Evolutionary conservation across 1,140 invertebrate species (phyloP).

Genomic region (Myzus persicae): DNA sequence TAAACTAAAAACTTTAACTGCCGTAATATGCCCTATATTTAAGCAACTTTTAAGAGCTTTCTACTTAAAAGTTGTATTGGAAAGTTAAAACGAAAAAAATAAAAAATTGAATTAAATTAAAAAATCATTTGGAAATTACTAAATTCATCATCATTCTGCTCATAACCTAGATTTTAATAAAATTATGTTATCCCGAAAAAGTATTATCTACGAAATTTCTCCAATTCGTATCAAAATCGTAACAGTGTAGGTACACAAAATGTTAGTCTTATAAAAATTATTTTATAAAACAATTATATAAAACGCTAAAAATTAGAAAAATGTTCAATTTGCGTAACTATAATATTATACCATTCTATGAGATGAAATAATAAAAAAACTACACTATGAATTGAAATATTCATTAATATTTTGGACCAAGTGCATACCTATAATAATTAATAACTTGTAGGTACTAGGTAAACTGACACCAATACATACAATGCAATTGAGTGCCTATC

Average conservation of each 20-base stretch:
- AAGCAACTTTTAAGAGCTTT: not conserved
- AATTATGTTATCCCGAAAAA: not conserved
- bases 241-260: not conserved
- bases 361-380: not conserved
- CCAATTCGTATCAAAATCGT: not conserved
- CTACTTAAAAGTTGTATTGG: not conserved
- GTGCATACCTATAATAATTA: not conserved
- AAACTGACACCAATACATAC: not conserved
- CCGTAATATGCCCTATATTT: not conserved
- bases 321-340: not conserved
- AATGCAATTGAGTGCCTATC: not conserved
- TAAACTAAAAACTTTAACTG: not conserved
- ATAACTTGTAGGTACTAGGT: not conserved
- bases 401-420: not conserved
- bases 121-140: too few relatives aligned
- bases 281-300: not conserved
- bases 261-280: not conserved
- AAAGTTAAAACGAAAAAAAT: not conserved
- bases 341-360: not conserved
- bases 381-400: not conserved
- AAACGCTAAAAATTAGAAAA: not conserved
- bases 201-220: not conserved
- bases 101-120: too few relatives aligned
- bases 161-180: not conserved
- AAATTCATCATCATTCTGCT: too few relatives aligned